A percentile compares a stretch with the other conserved stretches of the same genome.
phyloP scores from a whole-genome alignment of 2,888 invertebrate species.

The Neoitamus cyanurus region DNA sequence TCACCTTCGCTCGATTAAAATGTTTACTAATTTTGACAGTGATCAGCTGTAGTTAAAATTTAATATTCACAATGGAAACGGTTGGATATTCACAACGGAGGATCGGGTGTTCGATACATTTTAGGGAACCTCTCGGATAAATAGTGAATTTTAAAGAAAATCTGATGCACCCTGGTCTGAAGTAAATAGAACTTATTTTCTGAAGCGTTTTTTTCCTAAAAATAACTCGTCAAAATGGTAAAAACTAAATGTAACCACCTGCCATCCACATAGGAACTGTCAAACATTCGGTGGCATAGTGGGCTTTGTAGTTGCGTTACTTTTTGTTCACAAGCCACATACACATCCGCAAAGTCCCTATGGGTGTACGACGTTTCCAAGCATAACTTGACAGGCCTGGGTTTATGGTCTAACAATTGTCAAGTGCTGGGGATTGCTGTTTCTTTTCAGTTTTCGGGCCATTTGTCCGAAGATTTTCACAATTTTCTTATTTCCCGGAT shows the following conservation, averaged over 20 bases:
- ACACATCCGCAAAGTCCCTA: background rate
- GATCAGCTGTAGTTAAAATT: background rate
- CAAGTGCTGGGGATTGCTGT: constrained; percentile 4
- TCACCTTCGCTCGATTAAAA: background rate
- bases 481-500: background rate
- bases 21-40: constrained; percentile 24
- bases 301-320: background rate
- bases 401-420: constrained; percentile 25
- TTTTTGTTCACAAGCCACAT: background rate
- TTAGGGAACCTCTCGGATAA: too few species aligned
- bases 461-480: background rate
- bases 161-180: too few species aligned
- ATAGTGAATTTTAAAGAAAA: too few species aligned
- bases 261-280: background rate
- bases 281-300: background rate
- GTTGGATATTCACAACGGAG: background rate
- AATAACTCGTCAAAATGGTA: background rate
- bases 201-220: background rate
- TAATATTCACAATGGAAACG: background rate
- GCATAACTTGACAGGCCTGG: constrained; percentile 8
- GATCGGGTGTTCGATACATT: too few species aligned
- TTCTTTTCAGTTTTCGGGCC: background rate
- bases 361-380: background rate
- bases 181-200: too few species aligned
- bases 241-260: background rate